Evolutionary conservation across 2,797 vertebrate genomes (phyloP).

Genomic region (Dallia pectoralis): DNA sequence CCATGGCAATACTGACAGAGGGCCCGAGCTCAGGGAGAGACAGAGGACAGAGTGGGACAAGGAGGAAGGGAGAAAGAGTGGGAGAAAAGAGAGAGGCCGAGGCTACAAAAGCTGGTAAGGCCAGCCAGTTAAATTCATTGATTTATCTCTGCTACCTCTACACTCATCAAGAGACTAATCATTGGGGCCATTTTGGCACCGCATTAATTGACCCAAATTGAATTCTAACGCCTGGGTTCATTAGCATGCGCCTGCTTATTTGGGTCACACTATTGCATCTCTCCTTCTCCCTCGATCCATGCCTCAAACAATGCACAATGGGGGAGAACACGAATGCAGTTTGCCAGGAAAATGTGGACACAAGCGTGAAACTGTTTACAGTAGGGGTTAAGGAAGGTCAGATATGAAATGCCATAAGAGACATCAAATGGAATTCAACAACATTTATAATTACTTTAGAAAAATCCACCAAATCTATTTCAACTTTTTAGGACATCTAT

Average conservation of each 20-base stretch:
- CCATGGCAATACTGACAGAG: background rate
- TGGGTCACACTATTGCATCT: slow-evolving; percentile 46
- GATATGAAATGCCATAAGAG: too few species aligned
- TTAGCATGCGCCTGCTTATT: slow-evolving; percentile 47
- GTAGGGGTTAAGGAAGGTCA: too few species aligned
- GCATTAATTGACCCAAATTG: slow-evolving; percentile 57
- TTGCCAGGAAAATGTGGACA: slow-evolving; percentile 16
- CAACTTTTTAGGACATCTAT: too few species aligned
- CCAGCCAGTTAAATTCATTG: background rate
- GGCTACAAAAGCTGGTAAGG: background rate
- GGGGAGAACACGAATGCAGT: slow-evolving; percentile 17
- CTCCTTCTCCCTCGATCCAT: slow-evolving; percentile 6
- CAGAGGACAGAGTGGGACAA: background rate
- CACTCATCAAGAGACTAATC: slow-evolving; percentile 46
- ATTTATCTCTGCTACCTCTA: slow-evolving; percentile 29
- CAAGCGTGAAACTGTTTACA: slow-evolving; percentile 2
- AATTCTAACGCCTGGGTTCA: slow-evolving; percentile 45
- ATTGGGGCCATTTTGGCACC: slow-evolving; percentile 45
- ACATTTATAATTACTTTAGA: too few species aligned
- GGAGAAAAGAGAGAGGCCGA: background rate
- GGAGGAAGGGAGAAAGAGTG: background rate
- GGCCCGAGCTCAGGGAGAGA: background rate
- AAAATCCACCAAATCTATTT: too few species aligned
- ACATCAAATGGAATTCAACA: too few species aligned
- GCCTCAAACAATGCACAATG: slow-evolving; percentile 20